Evolutionary conservation across 2,113 vertebrate species (phyloP), one percentile per base, ranked within the genome.

Genomic region (Passer domesticus): DNA sequence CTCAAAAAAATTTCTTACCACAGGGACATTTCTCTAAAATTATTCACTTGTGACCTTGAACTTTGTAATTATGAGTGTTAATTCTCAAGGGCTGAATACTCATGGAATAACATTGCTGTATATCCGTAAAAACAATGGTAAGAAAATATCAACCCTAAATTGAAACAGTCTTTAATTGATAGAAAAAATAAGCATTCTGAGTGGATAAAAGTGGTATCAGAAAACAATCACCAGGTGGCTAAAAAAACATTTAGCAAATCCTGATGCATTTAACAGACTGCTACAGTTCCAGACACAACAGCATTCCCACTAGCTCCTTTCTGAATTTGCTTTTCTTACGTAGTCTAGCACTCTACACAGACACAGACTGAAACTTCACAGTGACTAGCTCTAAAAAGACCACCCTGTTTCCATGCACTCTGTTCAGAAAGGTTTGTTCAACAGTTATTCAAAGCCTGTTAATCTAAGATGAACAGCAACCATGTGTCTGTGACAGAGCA

Each of bases 21-120:
- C 44, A 76, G 47, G 81, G 82, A 74, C 43, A 70, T 78, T 15
- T 85, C 79, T 94, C 75, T 93, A 50, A 49, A 67, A 91, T 94
- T 9, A 95, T 82, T 97, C 84, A 95, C 75, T 89, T 74, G 52
- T 88, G 82, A 94, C 73, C 72, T 78, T 97, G 62, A 95, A 79
- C 91, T 96, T 79, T 41, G 23, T 81, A 94, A 92, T 80, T 49
- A 87, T 58, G 27, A 22, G 4, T 82, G 58, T 79, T 92, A 93
- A 91, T 83, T 89, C 75, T 83, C 58, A 76, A 86, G 74, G 72
- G 30, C 60, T 52, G 44, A 94, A 39, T 67, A 84, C 24, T 59
- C 74, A 58, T 50, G 66, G 77, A 94, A 92, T 49, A 67, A 92
- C 95, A 73, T 74, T 64, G 58, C 50, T 83, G 39, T 14, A 74